Percentiles rank a stretch among this genome's conserved stretches.
phyloP scores from a whole-genome alignment of 2,797 vertebrate species.

The Enteromius trimaculatus region DNA sequence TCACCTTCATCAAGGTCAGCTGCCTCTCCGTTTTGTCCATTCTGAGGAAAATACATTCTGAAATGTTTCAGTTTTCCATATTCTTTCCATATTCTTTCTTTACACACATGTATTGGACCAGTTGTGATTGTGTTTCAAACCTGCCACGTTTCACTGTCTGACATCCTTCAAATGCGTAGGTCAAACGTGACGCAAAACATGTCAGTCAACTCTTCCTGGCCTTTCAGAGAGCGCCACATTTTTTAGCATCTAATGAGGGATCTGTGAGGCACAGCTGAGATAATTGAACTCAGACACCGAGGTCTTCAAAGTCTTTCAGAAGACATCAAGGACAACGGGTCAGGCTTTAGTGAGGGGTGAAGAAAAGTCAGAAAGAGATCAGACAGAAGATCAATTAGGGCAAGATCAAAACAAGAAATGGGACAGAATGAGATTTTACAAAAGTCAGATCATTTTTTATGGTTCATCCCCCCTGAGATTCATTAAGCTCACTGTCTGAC shows the following conservation, averaged over 20 bases:
- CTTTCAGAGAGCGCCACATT: slow-evolving; percentile 1
- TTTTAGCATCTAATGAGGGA: slow-evolving; percentile 12
- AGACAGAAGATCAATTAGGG: slow-evolving; percentile 16
- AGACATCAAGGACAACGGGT: neutral
- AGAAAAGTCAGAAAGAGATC: slow-evolving; percentile 15
- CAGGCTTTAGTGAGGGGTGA: neutral
- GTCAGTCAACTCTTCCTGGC: slow-evolving; percentile 1
- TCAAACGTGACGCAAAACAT: neutral
- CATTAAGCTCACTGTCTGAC: slow-evolving; percentile 32
- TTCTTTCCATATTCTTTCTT: neutral
- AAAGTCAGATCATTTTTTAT: slow-evolving; percentile 24
- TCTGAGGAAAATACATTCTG: neutral
- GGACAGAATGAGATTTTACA: neutral
- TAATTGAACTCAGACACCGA: slow-evolving; percentile 2
- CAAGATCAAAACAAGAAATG: neutral
- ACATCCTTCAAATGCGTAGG: neutral
- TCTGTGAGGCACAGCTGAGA: neutral
- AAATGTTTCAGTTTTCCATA: neutral
- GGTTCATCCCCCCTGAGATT: neutral
- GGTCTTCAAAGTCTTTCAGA: slow-evolving; percentile 7
- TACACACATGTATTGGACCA: neutral
- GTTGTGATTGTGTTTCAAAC: neutral
- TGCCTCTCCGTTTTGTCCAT: neutral
- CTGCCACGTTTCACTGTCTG: neutral
- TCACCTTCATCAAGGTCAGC: slow-evolving; percentile 94